These are phyloP conservation scores for Lepidotrigona ventralis DNA, from an alignment of 1,140 invertebrate genomes.

Conservation along the genomic window DNA sequence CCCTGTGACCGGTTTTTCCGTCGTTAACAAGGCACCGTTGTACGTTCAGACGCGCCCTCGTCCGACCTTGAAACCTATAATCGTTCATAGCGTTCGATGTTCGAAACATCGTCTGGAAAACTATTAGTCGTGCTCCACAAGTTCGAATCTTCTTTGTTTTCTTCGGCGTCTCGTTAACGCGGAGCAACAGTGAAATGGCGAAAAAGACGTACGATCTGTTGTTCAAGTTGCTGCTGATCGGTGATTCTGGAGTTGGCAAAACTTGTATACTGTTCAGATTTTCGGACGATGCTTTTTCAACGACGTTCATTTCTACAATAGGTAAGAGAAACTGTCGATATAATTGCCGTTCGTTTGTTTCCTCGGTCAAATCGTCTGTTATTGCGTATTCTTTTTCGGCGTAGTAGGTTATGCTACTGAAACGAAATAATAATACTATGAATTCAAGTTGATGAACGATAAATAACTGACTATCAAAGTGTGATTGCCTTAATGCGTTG, in stretches of 20 bases:
- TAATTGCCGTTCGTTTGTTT: background rate
- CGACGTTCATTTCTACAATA: constrained; percentile 99
- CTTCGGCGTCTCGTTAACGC: constrained; percentile 38
- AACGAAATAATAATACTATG: background rate
- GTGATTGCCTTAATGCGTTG: background rate
- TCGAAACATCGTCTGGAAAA: constrained; percentile 52
- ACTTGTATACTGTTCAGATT: constrained; percentile 99
- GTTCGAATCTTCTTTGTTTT: constrained; percentile 39
- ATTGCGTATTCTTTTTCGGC: background rate
- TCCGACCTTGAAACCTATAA: constrained; percentile 65
- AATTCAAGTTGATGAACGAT: background rate
- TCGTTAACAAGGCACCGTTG: constrained; percentile 43
- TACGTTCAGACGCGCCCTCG: constrained; percentile 63
- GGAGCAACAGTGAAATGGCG: constrained; percentile 84
- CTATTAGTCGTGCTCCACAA: constrained; percentile 38
- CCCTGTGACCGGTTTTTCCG: constrained; percentile 60
- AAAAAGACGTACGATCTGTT: constrained; percentile 99
- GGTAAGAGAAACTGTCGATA: constrained; percentile 83
- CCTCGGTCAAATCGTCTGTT: background rate
- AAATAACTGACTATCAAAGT: background rate
- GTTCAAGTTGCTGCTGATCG: constrained; percentile 98
- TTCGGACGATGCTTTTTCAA: constrained; percentile 98
- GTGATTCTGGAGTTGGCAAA: constrained; percentile 99
- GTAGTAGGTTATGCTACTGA: constrained; percentile 32
- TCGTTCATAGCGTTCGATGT: constrained; percentile 61